phyloP scores from a whole-genome alignment of 2,113 vertebrate genomes.

The Hypocryptadius cinnamomeus region DNA sequence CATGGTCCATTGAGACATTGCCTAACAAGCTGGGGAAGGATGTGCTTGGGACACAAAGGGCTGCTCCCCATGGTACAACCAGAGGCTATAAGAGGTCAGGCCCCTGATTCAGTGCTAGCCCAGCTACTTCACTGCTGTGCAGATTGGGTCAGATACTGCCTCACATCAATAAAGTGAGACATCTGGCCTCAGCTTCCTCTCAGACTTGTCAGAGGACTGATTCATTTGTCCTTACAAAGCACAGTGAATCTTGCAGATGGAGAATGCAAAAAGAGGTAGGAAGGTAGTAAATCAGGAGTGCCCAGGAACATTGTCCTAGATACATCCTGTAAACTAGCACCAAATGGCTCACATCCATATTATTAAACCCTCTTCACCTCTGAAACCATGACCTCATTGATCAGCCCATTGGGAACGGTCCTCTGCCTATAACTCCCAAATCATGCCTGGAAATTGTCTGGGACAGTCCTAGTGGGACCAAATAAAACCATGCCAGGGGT shows the following conservation, averaged over 20 bases:
- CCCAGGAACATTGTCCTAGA: background rate
- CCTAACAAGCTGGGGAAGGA: background rate
- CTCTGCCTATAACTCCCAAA: background rate
- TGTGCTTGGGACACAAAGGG: background rate
- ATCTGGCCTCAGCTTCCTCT: background rate
- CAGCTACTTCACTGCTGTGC: background rate
- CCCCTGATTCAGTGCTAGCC: background rate
- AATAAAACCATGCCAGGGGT: background rate
- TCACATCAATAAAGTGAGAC: background rate
- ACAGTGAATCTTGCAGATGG: conserved; percentile 5
- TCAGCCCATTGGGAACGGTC: background rate
- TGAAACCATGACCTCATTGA: background rate
- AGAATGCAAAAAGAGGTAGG: background rate
- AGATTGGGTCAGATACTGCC: background rate
- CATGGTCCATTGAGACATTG: background rate
- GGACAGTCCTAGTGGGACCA: background rate
- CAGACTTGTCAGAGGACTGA: background rate
- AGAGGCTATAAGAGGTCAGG: background rate
- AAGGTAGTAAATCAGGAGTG: conserved; percentile 11
- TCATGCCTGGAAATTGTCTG: background rate
- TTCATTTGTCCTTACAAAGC: conserved; percentile 29
- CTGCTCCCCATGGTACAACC: background rate
- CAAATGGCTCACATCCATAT: background rate
- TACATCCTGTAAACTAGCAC: background rate
- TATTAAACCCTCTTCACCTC: conserved; percentile 5